These are phyloP conservation scores for Scolopax mira DNA, from an alignment of 2,113 vertebrate species.

Conservation along the genomic window DNA sequence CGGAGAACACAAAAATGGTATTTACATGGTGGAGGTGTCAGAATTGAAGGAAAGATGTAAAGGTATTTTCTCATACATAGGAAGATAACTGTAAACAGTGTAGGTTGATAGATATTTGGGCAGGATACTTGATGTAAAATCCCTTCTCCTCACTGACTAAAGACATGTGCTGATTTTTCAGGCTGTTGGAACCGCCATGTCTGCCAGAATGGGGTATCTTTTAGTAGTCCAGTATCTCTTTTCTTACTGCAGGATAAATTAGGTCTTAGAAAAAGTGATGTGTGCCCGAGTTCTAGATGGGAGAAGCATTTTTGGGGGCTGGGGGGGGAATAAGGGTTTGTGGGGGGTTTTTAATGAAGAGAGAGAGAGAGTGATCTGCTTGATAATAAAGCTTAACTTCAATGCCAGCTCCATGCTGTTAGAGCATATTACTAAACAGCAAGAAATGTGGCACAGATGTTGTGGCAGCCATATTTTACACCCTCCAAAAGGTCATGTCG, in stretches of 20 bases:
- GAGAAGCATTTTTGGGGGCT: conserved; percentile 44
- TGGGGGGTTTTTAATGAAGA: conserved; percentile 51
- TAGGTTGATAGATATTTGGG: neutral
- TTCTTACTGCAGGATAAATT: conserved; percentile 45
- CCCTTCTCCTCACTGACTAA: neutral
- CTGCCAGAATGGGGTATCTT: neutral
- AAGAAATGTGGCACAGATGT: conserved; percentile 86
- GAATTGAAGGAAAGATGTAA: neutral
- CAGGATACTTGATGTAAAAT: neutral
- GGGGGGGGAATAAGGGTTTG: neutral
- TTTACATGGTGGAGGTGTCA: neutral
- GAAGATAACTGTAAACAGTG: neutral
- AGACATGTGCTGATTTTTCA: neutral
- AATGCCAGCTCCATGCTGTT: conserved; percentile 83
- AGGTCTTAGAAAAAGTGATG: conserved; percentile 32
- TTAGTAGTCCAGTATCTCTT: neutral
- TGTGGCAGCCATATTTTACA: conserved; percentile 85
- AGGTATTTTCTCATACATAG: neutral
- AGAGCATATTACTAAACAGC: conserved; percentile 85
- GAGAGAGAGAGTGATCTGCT: conserved; percentile 78
- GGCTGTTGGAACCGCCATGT: neutral
- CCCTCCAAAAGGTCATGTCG: conserved; percentile 84
- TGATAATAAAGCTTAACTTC: conserved; percentile 82
- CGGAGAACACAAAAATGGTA: neutral
- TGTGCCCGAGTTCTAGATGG: conserved; percentile 31